phyloP scores from a whole-genome alignment of 1,140 invertebrate species.

The Trichogramma pretiosum region DNA sequence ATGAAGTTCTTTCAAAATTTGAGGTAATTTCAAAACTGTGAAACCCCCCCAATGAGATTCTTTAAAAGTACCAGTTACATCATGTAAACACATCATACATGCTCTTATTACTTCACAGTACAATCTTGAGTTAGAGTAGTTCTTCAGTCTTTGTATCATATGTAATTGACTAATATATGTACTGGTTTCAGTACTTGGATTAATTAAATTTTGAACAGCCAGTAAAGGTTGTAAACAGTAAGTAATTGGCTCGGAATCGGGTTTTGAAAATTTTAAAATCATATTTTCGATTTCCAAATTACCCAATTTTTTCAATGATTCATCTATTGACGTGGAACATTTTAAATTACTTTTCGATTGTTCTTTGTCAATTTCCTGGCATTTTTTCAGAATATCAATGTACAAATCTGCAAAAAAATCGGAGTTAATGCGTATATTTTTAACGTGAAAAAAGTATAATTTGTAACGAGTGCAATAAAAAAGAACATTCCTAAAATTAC shows the following conservation, averaged over 20 bases:
- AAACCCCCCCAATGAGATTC: slow-evolving; percentile 90
- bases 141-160: slow-evolving; percentile 75
- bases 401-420: slow-evolving; percentile 58
- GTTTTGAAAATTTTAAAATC: slow-evolving; percentile 42
- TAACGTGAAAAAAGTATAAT: slow-evolving; percentile 11
- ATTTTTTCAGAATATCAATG: slow-evolving; percentile 61
- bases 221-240: slow-evolving; percentile 66
- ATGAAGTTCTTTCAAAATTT: slow-evolving; percentile 65
- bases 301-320: slow-evolving; percentile 52
- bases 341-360: slow-evolving; percentile 52
- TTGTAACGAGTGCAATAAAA: slow-evolving; percentile 7
- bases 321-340: slow-evolving; percentile 48
- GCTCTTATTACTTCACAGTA: slow-evolving; percentile 85
- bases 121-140: slow-evolving; percentile 58
- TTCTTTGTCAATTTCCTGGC: slow-evolving; percentile 58
- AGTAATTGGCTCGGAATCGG: slow-evolving; percentile 57
- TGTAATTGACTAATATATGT: slow-evolving; percentile 71
- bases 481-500: slow-evolving; percentile 10
- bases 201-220: slow-evolving; percentile 63
- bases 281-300: slow-evolving; percentile 56
- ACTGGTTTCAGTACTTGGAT: slow-evolving; percentile 68
- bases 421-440: no score
- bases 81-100: slow-evolving; percentile 78
- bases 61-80: slow-evolving; percentile 63
- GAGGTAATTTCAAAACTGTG: slow-evolving; percentile 82